phyloP scores from a whole-genome alignment of 2,797 vertebrate genomes.

The Eulemur rubriventer region DNA sequence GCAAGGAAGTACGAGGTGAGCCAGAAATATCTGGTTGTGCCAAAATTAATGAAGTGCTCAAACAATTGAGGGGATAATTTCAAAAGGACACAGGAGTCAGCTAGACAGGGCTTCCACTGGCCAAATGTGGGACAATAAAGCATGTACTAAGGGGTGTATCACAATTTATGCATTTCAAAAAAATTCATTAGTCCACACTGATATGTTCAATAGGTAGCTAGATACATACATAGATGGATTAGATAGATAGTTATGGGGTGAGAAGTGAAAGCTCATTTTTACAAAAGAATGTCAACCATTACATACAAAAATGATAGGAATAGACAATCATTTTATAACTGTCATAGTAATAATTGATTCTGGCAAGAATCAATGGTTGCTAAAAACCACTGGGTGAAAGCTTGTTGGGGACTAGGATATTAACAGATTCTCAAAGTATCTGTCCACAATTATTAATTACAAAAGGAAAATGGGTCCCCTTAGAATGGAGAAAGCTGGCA shows the following conservation, averaged over 20 bases:
- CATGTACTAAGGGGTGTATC: not conserved
- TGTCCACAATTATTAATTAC: not conserved
- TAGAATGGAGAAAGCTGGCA: not conserved
- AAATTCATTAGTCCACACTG: not conserved
- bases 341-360: not conserved
- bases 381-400: not conserved
- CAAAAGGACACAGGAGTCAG: conserved; percentile 12
- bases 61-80: not conserved
- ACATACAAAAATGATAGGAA: not conserved
- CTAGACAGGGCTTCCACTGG: not conserved
- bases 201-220: not conserved
- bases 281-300: conserved; percentile 4
- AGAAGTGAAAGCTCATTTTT: conserved; percentile 1
- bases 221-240: not conserved
- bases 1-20: conserved; percentile 2
- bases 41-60: not conserved
- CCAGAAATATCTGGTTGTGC: not conserved
- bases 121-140: not conserved
- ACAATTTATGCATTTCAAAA: not conserved
- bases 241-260: not conserved
- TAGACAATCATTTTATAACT: not conserved
- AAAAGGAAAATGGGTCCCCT: not conserved
- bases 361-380: not conserved
- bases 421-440: not conserved
- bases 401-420: not conserved